Conservation (phyloP, 2,113 vertebrate species). For the Lepidothrix coronata region DNA sequence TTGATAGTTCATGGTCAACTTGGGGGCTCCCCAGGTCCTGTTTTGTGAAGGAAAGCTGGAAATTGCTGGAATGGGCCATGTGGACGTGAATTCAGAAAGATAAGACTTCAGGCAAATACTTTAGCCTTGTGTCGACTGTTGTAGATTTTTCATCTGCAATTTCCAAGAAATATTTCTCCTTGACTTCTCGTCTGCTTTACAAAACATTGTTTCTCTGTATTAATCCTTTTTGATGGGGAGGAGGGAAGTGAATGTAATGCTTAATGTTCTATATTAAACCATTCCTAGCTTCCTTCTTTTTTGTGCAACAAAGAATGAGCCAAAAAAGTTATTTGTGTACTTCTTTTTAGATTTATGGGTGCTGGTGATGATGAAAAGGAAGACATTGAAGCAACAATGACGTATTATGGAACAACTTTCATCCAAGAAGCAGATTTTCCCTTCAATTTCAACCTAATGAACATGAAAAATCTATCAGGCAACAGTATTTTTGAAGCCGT, state of each 20-base stretch:
- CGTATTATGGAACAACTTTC: constrained; percentile 87
- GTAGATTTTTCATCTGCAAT: background rate
- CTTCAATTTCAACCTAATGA: constrained; percentile 87
- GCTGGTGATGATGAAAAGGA: constrained; percentile 78
- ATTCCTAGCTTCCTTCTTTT: background rate
- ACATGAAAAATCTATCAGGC: constrained; percentile 78
- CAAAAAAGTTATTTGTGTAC: background rate
- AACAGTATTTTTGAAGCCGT: constrained; percentile 76
- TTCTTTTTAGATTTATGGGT: constrained; percentile 85
- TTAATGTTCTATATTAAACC: background rate
- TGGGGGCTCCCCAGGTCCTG: background rate
- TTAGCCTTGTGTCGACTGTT: background rate
- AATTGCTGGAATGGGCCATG: background rate
- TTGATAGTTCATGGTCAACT: background rate
- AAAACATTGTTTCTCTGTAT: background rate
- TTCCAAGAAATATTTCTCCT: background rate
- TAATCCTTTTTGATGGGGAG: background rate
- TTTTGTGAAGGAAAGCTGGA: background rate
- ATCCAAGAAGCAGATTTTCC: constrained; percentile 90
- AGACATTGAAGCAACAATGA: constrained; percentile 84
- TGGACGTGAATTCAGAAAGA: background rate
- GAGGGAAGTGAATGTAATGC: background rate
- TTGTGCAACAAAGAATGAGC: background rate
- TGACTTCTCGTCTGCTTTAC: background rate
- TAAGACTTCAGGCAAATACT: background rate